phyloP scores from a whole-genome alignment of 2,888 invertebrate genomes.

The Drosophila affinis region DNA sequence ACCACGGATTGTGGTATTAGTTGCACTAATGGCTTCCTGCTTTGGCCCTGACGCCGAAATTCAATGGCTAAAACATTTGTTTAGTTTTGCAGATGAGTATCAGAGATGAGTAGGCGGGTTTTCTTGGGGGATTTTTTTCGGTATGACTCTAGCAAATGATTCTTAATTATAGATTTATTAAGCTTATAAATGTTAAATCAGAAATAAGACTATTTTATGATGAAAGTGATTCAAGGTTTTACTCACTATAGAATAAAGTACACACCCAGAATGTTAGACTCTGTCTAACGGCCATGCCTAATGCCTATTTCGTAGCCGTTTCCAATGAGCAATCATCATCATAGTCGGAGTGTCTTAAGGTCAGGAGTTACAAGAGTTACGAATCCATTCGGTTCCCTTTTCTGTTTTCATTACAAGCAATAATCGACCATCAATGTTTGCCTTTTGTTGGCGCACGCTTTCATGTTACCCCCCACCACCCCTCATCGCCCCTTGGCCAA shows the following conservation, averaged over 20 bases:
- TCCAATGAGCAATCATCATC: neutral
- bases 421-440: constrained; percentile 18
- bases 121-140: neutral
- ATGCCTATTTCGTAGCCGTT: neutral
- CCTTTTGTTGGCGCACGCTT: constrained; percentile 20
- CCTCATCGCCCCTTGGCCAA: neutral
- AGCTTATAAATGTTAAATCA: neutral
- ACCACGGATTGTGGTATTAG: neutral
- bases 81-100: neutral
- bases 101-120: neutral
- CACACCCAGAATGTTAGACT: constrained; percentile 13
- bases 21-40: constrained; percentile 50
- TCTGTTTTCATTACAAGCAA: neutral
- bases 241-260: neutral
- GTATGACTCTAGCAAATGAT: neutral
- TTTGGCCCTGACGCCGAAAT: constrained; percentile 35
- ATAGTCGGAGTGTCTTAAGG: neutral
- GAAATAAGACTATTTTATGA: neutral
- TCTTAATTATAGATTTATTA: neutral
- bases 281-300: neutral
- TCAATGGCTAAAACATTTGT: constrained; percentile 7
- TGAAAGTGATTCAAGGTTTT: neutral
- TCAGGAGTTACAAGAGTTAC: neutral
- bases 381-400: constrained; percentile 7
- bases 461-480: neutral